phyloP scores from a whole-genome alignment of 35 echinoderm and acorn worm genomes.

The Apostichopus japonicus region DNA sequence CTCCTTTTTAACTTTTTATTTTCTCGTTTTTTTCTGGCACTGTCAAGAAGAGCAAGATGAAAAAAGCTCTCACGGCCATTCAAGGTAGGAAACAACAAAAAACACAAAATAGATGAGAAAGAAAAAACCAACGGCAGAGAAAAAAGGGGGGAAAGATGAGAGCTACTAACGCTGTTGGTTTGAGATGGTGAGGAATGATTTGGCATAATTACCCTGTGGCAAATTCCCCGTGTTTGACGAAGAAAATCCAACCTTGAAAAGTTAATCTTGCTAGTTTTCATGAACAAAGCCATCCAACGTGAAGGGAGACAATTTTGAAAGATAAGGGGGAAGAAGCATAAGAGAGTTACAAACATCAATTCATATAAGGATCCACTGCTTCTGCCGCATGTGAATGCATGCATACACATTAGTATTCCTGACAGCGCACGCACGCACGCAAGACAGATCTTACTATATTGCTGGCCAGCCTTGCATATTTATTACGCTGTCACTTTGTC shows the following conservation, averaged over 20 bases:
- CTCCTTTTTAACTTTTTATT: not conserved
- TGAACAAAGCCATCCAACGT: not conserved
- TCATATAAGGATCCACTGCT: too few species aligned
- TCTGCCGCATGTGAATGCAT: not conserved
- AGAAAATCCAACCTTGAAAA: conserved; percentile 1
- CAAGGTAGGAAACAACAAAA: not conserved
- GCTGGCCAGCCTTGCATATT: not conserved
- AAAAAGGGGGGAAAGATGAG: not conserved
- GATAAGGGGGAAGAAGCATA: not conserved
- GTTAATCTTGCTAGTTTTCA: conserved; percentile 22
- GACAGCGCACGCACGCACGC: not conserved
- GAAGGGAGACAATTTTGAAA: not conserved
- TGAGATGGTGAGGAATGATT: conserved; percentile 32
- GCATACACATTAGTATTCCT: conserved; percentile 6
- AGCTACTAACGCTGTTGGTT: not conserved
- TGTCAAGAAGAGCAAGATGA: conserved; percentile 25
- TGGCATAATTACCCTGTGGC: conserved; percentile 20
- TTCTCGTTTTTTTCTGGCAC: not conserved
- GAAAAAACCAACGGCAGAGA: not conserved
- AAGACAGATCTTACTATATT: not conserved
- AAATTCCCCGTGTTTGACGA: conserved; percentile 24
- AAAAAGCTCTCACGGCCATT: conserved; percentile 20
- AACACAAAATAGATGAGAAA: not conserved
- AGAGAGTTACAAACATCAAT: not conserved
- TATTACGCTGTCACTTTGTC: not conserved